These are phyloP conservation scores for Drosophila suboccidentalis DNA, from an alignment of 2,888 invertebrate genomes.

Conservation along the genomic window DNA sequence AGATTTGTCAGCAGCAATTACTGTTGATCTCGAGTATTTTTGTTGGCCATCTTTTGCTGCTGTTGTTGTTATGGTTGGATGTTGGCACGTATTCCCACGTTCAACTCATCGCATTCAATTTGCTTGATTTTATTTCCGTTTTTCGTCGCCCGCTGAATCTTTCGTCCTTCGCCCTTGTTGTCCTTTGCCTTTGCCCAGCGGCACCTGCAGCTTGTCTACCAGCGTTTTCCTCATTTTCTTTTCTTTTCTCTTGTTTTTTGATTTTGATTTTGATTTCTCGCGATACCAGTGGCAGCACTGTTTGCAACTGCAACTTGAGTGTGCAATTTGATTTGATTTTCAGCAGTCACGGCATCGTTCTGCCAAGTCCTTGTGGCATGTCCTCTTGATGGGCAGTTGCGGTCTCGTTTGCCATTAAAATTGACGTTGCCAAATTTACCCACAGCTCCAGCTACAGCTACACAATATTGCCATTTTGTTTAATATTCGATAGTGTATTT, in stretches of 20 bases:
- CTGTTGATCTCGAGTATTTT: constrained; percentile 76
- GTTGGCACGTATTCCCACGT: constrained; percentile 77
- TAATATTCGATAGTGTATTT: constrained; percentile 70
- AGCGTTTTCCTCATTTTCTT: constrained; percentile 13
- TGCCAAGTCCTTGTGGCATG: constrained; percentile 64
- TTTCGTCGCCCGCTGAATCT: constrained; percentile 37
- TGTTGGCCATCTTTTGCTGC: constrained; percentile 53
- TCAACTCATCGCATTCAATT: constrained; percentile 76
- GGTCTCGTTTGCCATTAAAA: constrained; percentile 61
- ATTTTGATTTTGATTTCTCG: constrained; percentile 61
- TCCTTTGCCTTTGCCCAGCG: constrained; percentile 44
- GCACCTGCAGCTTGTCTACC: constrained; percentile 47
- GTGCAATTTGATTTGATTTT: constrained; percentile 80
- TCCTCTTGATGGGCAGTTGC: constrained; percentile 56
- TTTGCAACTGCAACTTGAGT: constrained; percentile 76
- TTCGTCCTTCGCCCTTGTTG: constrained; percentile 16
- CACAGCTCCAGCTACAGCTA: constrained; percentile 31
- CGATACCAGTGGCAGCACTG: constrained; percentile 25
- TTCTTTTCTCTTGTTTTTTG: constrained; percentile 10
- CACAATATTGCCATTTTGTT: constrained; percentile 76
- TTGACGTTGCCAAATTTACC: constrained; percentile 47
- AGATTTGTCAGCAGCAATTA: constrained; percentile 78
- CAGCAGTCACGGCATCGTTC: constrained; percentile 49
- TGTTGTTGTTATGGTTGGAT: constrained; percentile 46
- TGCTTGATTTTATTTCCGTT: constrained; percentile 77